Evolutionary conservation across 2,888 invertebrate genomes (phyloP).

Genomic region (Asteroscopus sphinx): DNA sequence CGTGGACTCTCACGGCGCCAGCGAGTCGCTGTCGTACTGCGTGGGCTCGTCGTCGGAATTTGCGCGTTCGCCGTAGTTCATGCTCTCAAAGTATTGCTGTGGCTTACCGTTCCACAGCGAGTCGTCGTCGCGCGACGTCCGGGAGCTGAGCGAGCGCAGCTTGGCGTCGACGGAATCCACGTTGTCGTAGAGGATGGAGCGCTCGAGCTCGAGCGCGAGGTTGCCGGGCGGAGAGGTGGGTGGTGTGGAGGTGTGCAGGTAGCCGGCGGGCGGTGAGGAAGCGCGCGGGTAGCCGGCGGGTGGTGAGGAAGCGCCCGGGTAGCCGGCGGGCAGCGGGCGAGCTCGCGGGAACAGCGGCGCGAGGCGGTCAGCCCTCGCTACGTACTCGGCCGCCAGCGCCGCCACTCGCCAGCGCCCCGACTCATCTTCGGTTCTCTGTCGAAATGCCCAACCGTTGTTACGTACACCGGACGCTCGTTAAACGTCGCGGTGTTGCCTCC

Average conservation of each 20-base stretch:
- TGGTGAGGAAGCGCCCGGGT: constrained; percentile 71
- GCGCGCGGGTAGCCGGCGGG: too few species aligned
- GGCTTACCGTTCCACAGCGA: constrained; percentile 89
- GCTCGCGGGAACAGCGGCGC: constrained; percentile 74
- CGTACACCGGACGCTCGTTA: constrained; percentile 43
- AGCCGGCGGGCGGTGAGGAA: constrained; percentile 78
- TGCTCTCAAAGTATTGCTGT: constrained; percentile 92
- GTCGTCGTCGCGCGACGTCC: constrained; percentile 81
- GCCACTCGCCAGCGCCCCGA: constrained; percentile 43
- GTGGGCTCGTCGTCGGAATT: constrained; percentile 47
- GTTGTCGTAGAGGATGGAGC: constrained; percentile 63
- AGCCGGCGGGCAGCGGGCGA: constrained; percentile 78
- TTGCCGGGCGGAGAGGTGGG: constrained; percentile 69
- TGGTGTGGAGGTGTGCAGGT: constrained; percentile 71
- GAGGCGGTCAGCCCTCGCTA: constrained; percentile 76
- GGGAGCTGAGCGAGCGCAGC: constrained; percentile 65
- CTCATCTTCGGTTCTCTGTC: constrained; percentile 54
- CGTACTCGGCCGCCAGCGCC: constrained; percentile 75
- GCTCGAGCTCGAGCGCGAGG: constrained; percentile 68
- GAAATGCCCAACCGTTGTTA: constrained; percentile 52
- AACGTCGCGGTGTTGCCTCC: constrained; percentile 34
- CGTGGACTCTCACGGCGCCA: constrained; percentile 60
- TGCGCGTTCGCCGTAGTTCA: constrained; percentile 84
- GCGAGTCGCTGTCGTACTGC: constrained; percentile 79
- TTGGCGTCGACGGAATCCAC: constrained; percentile 58